These are phyloP conservation scores for Sapayoa aenigma DNA, from an alignment of 2,113 vertebrate species.

Conservation along the genomic window DNA sequence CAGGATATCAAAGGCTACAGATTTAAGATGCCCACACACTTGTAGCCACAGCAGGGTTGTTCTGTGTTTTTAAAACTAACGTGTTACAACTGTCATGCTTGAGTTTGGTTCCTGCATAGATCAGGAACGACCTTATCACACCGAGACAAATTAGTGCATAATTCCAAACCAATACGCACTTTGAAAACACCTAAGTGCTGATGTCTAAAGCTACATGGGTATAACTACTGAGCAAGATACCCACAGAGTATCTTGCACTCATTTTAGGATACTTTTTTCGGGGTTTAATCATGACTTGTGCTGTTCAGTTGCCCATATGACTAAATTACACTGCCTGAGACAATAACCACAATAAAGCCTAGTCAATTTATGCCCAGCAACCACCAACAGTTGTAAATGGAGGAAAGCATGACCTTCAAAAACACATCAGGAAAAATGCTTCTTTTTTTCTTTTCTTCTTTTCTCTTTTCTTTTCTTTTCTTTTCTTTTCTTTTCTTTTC, in stretches of 20 bases:
- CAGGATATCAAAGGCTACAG: neutral
- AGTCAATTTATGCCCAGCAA: neutral
- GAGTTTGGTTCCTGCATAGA: neutral
- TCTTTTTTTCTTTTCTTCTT: too few species aligned
- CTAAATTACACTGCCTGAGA: neutral
- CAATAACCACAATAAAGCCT: neutral
- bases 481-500: neutral
- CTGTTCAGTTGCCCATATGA: neutral
- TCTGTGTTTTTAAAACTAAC: neutral
- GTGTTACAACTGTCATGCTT: neutral
- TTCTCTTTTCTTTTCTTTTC: neutral
- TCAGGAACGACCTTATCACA: neutral
- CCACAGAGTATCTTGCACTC: neutral
- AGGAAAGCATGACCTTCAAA: neutral
- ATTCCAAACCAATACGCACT: neutral
- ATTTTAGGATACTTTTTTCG: neutral
- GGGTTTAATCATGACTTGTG: neutral
- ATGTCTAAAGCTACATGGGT: neutral
- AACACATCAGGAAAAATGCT: neutral
- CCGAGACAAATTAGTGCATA: neutral
- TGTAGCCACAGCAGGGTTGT: neutral
- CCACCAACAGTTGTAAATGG: neutral
- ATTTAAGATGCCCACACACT: neutral
- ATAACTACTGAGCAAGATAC: neutral
- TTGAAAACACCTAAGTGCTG: neutral